Evolutionary conservation across 2,888 invertebrate species (phyloP), one percentile per base, ranked within the genome.

Genomic region (Zaprionus lineosus): DNA sequence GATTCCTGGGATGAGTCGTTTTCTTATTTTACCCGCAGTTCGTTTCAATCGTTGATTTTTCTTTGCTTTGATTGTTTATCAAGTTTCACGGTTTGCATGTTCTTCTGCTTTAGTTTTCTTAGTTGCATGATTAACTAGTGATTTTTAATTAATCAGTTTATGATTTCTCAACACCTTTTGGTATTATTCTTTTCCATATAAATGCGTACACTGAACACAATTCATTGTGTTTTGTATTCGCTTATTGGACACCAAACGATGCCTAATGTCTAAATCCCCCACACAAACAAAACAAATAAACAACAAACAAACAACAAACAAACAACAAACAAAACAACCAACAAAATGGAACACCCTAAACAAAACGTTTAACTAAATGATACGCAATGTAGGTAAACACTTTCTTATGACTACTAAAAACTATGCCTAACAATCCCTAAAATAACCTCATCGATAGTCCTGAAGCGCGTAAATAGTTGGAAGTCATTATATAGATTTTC

Each of bases 301-400:
- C 41, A 48, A 43, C 67, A 52, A 14, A 61, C 26, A 33, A 53
- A 18, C 41, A 15, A 40, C 56, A 43, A 28, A 63, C 55, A 56
- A 28, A 40, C 33, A 46, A 46, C 11, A 18, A 3, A 39, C 29
- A 39, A 8, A 24, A 46, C 53, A 53, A 78, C 59, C 39, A 43
- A 21, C 26, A 65, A 46, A 60, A 62, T 52, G 64, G 73, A 43
- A 60, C 55, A 68, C 8, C 24, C 4, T 24, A 34, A 43, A 47
- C n/a, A n/a, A 51, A 53, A 53, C 43, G 41, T 33, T 31, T 24
- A 24, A 28, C 60, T 50, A 44, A 67, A 52, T 56, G 51, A 62
- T 36, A 57, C 63, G 50, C 71, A 82, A 79, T 77, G 79, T 81
- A 81, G 79, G 84, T 81, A 79, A 79, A 65, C n/a, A 65, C 59